phyloP scores from a whole-genome alignment of 2,113 vertebrate genomes.

The Acrocephalus kingi region DNA sequence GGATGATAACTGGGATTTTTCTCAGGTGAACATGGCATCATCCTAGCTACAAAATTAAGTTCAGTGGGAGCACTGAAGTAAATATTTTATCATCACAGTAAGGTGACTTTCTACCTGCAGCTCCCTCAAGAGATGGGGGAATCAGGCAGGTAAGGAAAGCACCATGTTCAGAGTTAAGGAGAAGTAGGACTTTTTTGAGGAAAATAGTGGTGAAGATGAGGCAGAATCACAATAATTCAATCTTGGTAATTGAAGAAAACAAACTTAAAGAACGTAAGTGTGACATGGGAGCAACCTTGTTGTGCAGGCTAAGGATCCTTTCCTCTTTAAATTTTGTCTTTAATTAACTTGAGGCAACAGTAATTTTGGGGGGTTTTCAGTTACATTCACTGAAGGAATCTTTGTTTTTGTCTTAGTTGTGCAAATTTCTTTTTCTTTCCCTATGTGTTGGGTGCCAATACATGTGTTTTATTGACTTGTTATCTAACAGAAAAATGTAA shows the following conservation, averaged over 20 bases:
- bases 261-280: not conserved
- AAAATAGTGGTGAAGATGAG: not conserved
- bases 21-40: not conserved
- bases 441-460: accelerated
- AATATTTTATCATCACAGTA: not conserved
- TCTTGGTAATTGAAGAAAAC: not conserved
- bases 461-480: not conserved
- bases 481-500: not conserved
- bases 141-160: not conserved
- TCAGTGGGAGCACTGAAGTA: not conserved
- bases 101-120: not conserved
- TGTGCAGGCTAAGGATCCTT: not conserved
- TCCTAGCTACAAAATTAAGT: not conserved
- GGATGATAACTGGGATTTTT: not conserved
- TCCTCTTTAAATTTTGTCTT: not conserved
- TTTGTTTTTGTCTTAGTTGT: not conserved
- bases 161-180: not conserved
- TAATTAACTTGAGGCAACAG: not conserved
- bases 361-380: not conserved
- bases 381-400: not conserved
- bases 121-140: not conserved
- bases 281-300: not conserved
- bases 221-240: not conserved
- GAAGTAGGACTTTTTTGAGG: not conserved
- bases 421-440: not conserved